Evolutionary conservation across 53 echinoderm and acorn worm genomes (phyloP), one percentile per base, ranked within the genome.

Genomic region (Temnopleurus reevesii): DNA sequence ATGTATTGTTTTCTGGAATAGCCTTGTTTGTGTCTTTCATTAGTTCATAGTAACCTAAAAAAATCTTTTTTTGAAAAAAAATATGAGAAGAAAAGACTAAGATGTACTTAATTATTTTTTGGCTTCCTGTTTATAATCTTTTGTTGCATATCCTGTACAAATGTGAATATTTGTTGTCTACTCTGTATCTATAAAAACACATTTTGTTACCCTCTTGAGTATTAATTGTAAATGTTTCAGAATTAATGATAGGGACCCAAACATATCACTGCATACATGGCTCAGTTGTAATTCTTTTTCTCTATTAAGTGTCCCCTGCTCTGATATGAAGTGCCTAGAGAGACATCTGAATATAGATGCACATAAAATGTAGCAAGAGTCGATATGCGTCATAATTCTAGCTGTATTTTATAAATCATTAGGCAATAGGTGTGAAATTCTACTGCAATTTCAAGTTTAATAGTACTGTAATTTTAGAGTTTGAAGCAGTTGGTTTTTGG

Each of bases 81-180:
- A 30, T 35, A 35, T 12, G 0, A 58, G 43, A 23, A 84, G 9
- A 60, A 85, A 59, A 58, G 8, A 59, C 47, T 85, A 59, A 85
- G 85, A 85, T 85, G 85, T 85, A 85, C 85, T 85, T 85, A 85
- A 85, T 85, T 85, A 60, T 85, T 60, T 55, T 71, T 85, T 85
- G 38, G 85, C 85, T 59, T 85, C 60, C 85, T 85, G 85, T 60
- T 85, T 45, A 60, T 85, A 46, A 59, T 59, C 23, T 17, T 34
- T 59, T 85, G 59, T 85, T 41, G 43, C 60, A 60, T 60, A 85
- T 44, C 44, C 45, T 85, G 85, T 85, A 85, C 85, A 85, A 59
- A 59, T 85, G 85, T 85, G 85, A 85, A 85, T 85, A 85, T 83
- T 83, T 83, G 53, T 83, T 83, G 33, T 49, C 46, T 79, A 49